These are phyloP conservation scores for Axinella damicornis DNA, from an alignment of 37 sponge, comb jelly and placozoan genomes.

Conservation along the genomic window DNA sequence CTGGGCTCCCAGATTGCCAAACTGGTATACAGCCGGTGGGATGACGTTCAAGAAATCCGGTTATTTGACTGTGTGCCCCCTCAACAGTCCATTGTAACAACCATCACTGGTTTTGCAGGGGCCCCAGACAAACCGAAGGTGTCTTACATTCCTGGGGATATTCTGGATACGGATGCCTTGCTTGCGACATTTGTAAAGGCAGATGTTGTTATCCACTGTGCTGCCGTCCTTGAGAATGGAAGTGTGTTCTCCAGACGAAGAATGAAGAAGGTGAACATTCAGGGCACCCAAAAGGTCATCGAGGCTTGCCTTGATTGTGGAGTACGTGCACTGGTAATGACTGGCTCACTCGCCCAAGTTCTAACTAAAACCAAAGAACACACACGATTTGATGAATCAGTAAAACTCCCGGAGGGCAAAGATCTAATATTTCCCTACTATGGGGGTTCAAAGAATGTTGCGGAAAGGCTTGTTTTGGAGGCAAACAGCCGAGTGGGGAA, in stretches of 20 bases:
- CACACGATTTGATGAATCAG: constrained; percentile 16
- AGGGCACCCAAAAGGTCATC: constrained; percentile 63
- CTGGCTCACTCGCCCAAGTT: constrained; percentile 51
- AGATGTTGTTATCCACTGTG: constrained; percentile 66
- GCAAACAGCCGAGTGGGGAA: constrained; percentile 43
- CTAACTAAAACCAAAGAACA: neutral
- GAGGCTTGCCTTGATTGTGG: constrained; percentile 64
- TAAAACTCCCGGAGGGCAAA: neutral
- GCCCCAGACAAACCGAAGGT: constrained; percentile 31
- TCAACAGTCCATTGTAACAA: neutral
- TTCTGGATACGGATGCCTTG: constrained; percentile 5
- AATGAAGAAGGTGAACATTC: constrained; percentile 55
- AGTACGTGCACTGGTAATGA: constrained; percentile 45
- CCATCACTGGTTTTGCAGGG: constrained; percentile 38
- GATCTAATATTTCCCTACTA: constrained; percentile 55
- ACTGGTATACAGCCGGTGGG: constrained; percentile 36
- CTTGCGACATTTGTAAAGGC: constrained; percentile 15
- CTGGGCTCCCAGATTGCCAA: constrained; percentile 51
- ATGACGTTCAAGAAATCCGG: constrained; percentile 28
- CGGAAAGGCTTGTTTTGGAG: constrained; percentile 58
- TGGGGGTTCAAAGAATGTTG: constrained; percentile 57
- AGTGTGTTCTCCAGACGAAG: constrained; percentile 26
- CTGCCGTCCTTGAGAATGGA: constrained; percentile 49
- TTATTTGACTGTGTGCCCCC: constrained; percentile 34
- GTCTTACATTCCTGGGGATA: constrained; percentile 23